phyloP scores from a whole-genome alignment of 2,797 vertebrate genomes.

The Ictinia mississippiensis region DNA sequence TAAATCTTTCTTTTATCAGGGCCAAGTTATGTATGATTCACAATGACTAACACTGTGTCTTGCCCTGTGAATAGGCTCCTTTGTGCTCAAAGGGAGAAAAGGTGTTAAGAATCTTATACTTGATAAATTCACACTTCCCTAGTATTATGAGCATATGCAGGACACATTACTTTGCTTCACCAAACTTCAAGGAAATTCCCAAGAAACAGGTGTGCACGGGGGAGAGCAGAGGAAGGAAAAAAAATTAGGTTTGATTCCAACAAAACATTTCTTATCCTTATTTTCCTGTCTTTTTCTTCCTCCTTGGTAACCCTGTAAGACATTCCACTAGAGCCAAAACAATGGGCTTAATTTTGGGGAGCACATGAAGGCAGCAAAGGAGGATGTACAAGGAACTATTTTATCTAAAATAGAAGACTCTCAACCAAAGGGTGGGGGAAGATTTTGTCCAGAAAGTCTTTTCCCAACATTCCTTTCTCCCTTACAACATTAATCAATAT shows the following conservation, averaged over 20 bases:
- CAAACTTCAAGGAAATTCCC: neutral
- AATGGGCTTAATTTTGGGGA: neutral
- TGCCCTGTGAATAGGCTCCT: constrained; percentile 18
- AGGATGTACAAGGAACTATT: neutral
- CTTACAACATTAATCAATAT: neutral
- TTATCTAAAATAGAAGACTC: neutral
- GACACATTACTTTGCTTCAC: neutral
- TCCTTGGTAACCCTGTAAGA: neutral
- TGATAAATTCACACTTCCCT: neutral
- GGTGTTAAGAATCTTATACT: neutral
- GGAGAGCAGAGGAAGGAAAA: neutral
- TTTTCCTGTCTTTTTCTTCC: neutral
- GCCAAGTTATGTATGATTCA: constrained; percentile 36
- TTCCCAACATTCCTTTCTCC: neutral
- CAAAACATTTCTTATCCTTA: neutral
- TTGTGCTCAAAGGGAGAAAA: constrained; percentile 6
- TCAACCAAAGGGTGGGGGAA: neutral
- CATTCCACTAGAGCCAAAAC: neutral
- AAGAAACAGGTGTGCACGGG: neutral
- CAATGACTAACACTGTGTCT: constrained; percentile 13
- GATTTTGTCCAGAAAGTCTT: neutral
- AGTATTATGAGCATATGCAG: neutral
- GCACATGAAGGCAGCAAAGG: neutral
- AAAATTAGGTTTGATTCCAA: neutral
- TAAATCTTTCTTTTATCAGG: neutral